These are phyloP conservation scores for Musca vetustissima DNA, from an alignment of 1,140 invertebrate genomes.

Conservation along the genomic window DNA sequence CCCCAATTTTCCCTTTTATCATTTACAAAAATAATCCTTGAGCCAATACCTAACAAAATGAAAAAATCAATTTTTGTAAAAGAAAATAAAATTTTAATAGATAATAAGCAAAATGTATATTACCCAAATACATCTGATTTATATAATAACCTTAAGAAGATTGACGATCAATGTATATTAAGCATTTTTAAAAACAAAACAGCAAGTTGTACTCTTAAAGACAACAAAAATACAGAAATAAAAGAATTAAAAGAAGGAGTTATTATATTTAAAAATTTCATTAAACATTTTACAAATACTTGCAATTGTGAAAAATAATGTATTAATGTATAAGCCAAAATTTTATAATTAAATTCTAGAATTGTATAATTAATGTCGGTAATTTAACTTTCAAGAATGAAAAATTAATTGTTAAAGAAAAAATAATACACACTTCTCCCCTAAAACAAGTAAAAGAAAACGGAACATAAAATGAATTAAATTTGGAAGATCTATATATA, in stretches of 20 bases:
- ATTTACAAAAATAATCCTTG: background rate
- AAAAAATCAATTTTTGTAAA: background rate
- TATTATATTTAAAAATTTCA: background rate
- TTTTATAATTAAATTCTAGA: background rate
- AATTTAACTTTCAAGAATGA: background rate
- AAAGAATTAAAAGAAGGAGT: background rate
- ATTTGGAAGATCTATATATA: background rate
- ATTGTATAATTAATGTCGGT: background rate
- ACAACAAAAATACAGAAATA: background rate
- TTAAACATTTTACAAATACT: background rate
- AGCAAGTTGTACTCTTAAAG: background rate
- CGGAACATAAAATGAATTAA: background rate
- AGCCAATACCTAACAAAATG: background rate
- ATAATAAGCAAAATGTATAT: background rate
- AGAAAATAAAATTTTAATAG: conserved; percentile 1
- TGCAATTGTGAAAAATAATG: too few species aligned
- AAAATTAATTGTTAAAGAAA: background rate
- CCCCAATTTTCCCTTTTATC: background rate
- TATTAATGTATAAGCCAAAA: background rate
- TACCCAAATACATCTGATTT: background rate
- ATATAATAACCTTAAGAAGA: background rate
- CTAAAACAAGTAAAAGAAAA: background rate
- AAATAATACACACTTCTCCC: background rate
- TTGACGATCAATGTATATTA: background rate
- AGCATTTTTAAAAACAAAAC: background rate